A percentile compares a stretch with the other conserved stretches of the same genome.
Conservation (phyloP, 2,888 invertebrate species). For the Ectemnius lituratus region DNA sequence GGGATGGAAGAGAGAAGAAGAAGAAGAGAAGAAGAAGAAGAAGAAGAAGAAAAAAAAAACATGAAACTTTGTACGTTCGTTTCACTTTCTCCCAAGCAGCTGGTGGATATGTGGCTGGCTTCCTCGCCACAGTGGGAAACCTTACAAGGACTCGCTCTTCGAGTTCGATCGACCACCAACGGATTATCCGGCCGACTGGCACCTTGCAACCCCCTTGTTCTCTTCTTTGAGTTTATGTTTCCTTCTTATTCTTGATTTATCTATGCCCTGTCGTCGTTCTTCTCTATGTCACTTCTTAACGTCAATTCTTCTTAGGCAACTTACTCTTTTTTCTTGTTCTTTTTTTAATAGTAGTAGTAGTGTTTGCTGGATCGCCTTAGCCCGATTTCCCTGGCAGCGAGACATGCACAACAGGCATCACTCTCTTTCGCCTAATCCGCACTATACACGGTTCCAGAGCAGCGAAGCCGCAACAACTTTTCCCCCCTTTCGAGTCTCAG, state of each 20-base stretch:
- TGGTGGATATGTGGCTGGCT: conserved; percentile 54
- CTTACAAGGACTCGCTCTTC: conserved; percentile 58
- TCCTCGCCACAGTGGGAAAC: conserved; percentile 65
- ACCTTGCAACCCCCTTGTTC: background rate
- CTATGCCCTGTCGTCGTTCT: background rate
- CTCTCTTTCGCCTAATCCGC: no score
- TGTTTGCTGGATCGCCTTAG: no score
- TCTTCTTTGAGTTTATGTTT: background rate
- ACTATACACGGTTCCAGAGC: no score
- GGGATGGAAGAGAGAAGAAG: background rate
- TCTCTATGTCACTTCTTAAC: background rate
- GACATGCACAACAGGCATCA: no score
- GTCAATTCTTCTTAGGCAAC: background rate
- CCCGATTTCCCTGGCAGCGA: no score
- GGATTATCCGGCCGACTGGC: conserved; percentile 48
- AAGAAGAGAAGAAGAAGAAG: background rate
- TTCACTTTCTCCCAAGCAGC: no score
- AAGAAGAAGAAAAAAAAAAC: background rate
- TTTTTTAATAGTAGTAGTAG: no score
- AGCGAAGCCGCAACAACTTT: no score
- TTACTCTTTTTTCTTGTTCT: no score
- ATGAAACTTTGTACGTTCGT: background rate
- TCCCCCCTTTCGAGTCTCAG: no score
- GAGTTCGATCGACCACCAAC: conserved; percentile 47
- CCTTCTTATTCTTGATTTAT: background rate